phyloP scores from a whole-genome alignment of 2,113 vertebrate genomes.

The Apus apus region DNA sequence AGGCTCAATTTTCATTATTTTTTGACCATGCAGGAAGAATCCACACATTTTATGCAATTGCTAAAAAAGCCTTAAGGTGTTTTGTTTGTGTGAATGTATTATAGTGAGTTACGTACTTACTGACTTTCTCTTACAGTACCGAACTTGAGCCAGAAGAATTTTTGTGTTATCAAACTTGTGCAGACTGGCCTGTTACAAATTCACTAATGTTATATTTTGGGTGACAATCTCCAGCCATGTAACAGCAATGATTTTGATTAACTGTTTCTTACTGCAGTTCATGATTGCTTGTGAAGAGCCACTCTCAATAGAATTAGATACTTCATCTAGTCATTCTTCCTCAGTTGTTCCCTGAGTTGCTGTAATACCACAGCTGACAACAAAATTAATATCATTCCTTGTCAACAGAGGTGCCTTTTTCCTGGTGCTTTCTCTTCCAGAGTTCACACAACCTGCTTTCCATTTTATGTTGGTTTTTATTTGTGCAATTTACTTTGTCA shows the following conservation, averaged over 20 bases:
- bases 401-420: neutral
- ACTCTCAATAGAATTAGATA: conserved; percentile 16
- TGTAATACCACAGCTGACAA: conserved; percentile 25
- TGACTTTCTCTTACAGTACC: neutral
- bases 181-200: conserved; percentile 10
- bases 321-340: conserved; percentile 30
- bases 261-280: conserved; percentile 19
- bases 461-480: neutral
- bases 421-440: neutral
- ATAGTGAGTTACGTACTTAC: neutral
- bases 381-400: conserved; percentile 52
- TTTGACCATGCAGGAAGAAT: neutral
- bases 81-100: neutral
- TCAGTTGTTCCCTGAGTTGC: conserved; percentile 35
- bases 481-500: conserved; percentile 32
- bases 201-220: conserved; percentile 6
- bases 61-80: neutral
- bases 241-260: conserved; percentile 16
- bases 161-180: neutral
- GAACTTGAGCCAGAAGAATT: neutral
- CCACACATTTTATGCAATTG: neutral
- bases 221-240: neutral
- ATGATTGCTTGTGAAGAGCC: conserved; percentile 27
- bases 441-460: conserved; percentile 12
- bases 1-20: neutral